Evolutionary conservation across 2,797 vertebrate species (phyloP).

Genomic region (Ataeniobius toweri): DNA sequence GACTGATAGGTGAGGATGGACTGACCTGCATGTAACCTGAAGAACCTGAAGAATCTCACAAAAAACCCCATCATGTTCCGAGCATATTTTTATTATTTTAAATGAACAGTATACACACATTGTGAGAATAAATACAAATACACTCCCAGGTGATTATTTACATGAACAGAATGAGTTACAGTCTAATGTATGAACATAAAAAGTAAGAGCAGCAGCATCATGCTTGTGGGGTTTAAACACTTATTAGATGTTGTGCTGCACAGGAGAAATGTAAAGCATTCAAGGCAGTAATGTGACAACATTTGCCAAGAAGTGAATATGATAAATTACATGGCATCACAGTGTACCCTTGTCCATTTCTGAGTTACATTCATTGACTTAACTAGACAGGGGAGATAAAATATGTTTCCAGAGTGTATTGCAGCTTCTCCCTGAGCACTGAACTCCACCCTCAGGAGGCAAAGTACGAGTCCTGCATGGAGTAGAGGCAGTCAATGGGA

Average conservation of each 20-base stretch:
- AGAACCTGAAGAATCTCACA: slow-evolving; percentile 23
- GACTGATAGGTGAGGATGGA: slow-evolving; percentile 67
- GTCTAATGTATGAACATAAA: slow-evolving; percentile 48
- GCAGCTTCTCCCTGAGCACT: slow-evolving; percentile 15
- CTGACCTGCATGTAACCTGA: slow-evolving; percentile 60
- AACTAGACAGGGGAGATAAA: slow-evolving; percentile 18
- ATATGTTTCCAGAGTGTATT: slow-evolving; percentile 8
- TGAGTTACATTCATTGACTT: slow-evolving; percentile 22
- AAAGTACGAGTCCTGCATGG: slow-evolving; percentile 99
- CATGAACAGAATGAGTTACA: slow-evolving; percentile 51
- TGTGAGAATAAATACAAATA: slow-evolving; percentile 75
- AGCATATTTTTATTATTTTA: slow-evolving; percentile 56
- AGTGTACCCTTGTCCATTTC: slow-evolving; percentile 22
- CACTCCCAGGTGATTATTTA: slow-evolving; percentile 61
- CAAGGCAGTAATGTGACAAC: slow-evolving; percentile 37
- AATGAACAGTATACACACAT: slow-evolving; percentile 57
- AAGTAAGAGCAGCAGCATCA: slow-evolving; percentile 37
- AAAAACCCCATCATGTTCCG: not conserved
- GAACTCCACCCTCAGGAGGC: slow-evolving; percentile 84
- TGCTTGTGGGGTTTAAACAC: slow-evolving; percentile 31
- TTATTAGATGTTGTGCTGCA: slow-evolving; percentile 24
- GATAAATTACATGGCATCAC: slow-evolving; percentile 46
- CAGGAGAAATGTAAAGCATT: slow-evolving; percentile 37
- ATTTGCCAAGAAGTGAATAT: slow-evolving; percentile 38
- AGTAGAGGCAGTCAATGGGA: slow-evolving; percentile 96